These are phyloP conservation scores for Eurypyga helias DNA, from an alignment of 2,113 vertebrate species.

Conservation along the genomic window DNA sequence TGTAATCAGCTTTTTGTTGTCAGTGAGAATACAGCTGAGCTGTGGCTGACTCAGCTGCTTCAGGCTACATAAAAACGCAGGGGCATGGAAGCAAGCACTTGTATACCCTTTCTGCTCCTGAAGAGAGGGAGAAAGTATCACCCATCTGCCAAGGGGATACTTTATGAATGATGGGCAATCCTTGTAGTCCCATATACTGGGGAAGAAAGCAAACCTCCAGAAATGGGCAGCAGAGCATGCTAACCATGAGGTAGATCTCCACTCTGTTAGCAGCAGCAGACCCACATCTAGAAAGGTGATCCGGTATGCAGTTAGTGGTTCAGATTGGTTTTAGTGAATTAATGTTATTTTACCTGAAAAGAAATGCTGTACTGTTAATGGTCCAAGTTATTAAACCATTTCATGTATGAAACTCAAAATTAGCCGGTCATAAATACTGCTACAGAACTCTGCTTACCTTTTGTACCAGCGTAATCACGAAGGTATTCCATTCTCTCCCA, in stretches of 20 bases:
- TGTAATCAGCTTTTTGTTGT: background rate
- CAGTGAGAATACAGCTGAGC: background rate
- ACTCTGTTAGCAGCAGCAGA: background rate
- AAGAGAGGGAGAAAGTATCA: background rate
- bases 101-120: background rate
- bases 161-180: background rate
- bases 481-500: background rate
- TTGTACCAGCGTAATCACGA: background rate
- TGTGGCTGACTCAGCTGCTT: background rate
- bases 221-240: background rate
- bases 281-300: background rate
- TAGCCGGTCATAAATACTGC: accelerated
- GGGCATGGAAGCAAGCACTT: background rate
- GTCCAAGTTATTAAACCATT: accelerated
- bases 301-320: background rate
- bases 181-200: background rate
- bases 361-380: background rate
- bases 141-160: background rate
- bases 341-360: background rate
- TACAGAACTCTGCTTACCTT: accelerated
- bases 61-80: background rate
- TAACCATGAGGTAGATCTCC: too few relatives aligned
- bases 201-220: background rate
- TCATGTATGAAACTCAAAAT: background rate
- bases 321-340: background rate